Evolutionary conservation across 2,797 vertebrate genomes (phyloP), one percentile per base, ranked within the genome.

Genomic region (Crocidura indochinensis): DNA sequence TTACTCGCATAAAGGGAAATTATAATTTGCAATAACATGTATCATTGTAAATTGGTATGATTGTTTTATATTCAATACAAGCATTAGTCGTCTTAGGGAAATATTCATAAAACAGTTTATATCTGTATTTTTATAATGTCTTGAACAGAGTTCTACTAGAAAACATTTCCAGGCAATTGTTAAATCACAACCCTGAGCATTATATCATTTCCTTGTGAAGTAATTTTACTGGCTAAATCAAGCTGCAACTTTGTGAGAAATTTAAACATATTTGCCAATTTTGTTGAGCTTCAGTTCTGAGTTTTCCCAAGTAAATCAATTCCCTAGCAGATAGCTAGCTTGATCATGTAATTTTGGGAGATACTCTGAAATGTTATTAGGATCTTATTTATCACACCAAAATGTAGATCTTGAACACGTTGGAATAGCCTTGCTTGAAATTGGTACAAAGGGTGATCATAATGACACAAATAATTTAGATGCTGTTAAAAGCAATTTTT

Each of bases 241-340:
- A 44, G n/a, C 80, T 51, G 31, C 31, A 87, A 44, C 51, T 81
- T 78, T 71, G 29, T 71, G 31, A 75, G 47, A 75, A 67, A 90
- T 78, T 80, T 92, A 92, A 90, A 47, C 8, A 11, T 49, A 60
- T 31, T 14, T 73, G 12, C 38, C 14, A 60, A 69, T 75, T 90
- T 91, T 87, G 31, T 89, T 78, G 94, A 68, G 29, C 49, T 94
- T 95, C 88, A 93, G 88, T 95, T 96, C 94, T 88, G 90, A 96
- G 88, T 53, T 91, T 95, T 94, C 62, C 75, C 71, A 64, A 90
- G 69, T 38, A 49, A 78, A 67, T 29, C 76, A 71, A 10, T 84
- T 69, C n/a, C 53, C 83, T 51, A 14, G 24, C 56, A 60, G 56
- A 60, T 56, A 38, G 29, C 64, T 26, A 67, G 31, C 15, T 76